Evolutionary conservation across 2,113 vertebrate genomes (phyloP).

Genomic region (Eurystomus gularis): DNA sequence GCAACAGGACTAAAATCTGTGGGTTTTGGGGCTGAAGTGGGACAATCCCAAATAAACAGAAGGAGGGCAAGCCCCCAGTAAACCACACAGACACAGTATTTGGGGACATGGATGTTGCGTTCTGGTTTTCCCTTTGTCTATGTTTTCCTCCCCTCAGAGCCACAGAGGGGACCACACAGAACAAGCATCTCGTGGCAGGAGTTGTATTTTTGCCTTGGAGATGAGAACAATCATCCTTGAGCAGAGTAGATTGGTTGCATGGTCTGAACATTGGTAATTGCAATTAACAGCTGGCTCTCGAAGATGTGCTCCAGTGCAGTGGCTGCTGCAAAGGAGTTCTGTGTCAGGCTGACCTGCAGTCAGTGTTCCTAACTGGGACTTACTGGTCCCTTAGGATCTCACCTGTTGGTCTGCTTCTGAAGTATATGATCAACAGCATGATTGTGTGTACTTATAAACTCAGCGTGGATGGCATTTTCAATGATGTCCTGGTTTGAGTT

Average conservation of each 20-base stretch:
- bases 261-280: background rate
- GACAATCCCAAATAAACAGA: background rate
- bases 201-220: background rate
- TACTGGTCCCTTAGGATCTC: background rate
- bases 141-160: background rate
- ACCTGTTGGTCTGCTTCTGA: background rate
- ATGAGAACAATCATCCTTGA: background rate
- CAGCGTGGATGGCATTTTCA: fast-evolving
- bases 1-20: background rate
- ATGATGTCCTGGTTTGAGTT: too few species aligned
- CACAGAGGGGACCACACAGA: background rate
- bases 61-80: background rate
- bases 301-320: background rate
- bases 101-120: background rate
- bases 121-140: background rate
- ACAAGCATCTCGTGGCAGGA: background rate
- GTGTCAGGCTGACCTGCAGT: background rate
- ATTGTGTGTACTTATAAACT: background rate
- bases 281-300: background rate
- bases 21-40: background rate
- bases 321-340: background rate
- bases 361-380: background rate
- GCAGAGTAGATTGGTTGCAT: background rate
- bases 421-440: background rate
- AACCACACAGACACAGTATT: background rate